A percentile compares a stretch with the other conserved stretches of the same genome.
Evolutionary conservation across 2,888 invertebrate species (phyloP).

Genomic region (Drosophila monieri): DNA sequence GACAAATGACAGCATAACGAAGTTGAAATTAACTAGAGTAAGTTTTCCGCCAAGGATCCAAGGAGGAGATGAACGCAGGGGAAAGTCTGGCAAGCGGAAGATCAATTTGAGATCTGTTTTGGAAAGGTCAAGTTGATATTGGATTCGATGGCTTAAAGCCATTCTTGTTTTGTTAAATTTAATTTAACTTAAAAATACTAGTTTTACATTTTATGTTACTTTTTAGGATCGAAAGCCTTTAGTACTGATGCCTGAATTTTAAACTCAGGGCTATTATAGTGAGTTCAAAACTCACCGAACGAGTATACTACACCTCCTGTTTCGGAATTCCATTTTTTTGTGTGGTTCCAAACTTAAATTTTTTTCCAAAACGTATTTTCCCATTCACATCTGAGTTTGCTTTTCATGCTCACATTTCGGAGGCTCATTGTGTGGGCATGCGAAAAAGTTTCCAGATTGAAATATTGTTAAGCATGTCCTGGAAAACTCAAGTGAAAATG

Average conservation of each 20-base stretch:
- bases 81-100: slow-evolving; percentile 23
- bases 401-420: slow-evolving; percentile 34
- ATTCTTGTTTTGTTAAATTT: no score
- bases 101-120: slow-evolving; percentile 31
- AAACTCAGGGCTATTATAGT: background rate
- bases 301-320: slow-evolving; percentile 12
- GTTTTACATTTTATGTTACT: no score
- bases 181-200: no score
- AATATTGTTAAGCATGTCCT: slow-evolving; percentile 68
- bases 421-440: slow-evolving; percentile 52
- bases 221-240: background rate
- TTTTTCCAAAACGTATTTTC: slow-evolving; percentile 41
- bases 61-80: background rate
- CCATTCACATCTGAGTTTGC: slow-evolving; percentile 63
- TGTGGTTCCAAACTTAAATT: slow-evolving; percentile 15
- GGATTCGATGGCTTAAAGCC: background rate
- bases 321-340: slow-evolving; percentile 9
- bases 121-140: slow-evolving; percentile 1
- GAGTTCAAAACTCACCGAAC: slow-evolving; percentile 7
- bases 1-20: slow-evolving; percentile 37
- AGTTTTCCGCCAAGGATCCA: background rate
- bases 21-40: slow-evolving; percentile 21
- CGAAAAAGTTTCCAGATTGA: slow-evolving; percentile 69
- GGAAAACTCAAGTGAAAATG: slow-evolving; percentile 48
- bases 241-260: background rate